phyloP scores from a whole-genome alignment of 2,797 vertebrate species.

The Coendou prehensilis region DNA sequence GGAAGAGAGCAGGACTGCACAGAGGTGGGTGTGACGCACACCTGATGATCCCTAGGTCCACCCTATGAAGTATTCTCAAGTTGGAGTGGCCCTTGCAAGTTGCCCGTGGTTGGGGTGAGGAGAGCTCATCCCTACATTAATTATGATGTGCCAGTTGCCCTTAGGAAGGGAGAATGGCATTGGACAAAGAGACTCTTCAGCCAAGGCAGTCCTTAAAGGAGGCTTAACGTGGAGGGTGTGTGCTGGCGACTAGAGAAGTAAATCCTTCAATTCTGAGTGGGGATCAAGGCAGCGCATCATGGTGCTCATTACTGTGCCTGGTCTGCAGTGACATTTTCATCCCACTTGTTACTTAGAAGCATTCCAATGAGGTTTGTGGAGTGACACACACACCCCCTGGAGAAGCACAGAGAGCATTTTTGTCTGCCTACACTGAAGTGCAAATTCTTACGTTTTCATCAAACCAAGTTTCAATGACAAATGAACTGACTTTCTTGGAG shows the following conservation, averaged over 20 bases:
- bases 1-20: neutral
- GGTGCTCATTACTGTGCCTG: neutral
- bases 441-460: conserved; percentile 33
- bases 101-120: neutral
- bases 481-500: neutral
- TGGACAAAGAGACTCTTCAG: neutral
- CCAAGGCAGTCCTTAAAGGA: neutral
- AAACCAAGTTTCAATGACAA: conserved; percentile 32
- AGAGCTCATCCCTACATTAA: neutral
- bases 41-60: neutral
- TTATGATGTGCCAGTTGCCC: neutral
- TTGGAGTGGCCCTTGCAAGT: neutral
- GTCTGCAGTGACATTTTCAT: neutral
- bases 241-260: neutral
- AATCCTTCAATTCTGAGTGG: neutral
- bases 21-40: neutral
- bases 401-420: neutral
- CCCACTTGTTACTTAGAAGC: neutral
- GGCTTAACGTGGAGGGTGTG: neutral
- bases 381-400: neutral
- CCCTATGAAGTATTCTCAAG: neutral
- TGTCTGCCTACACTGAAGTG: neutral
- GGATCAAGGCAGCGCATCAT: neutral
- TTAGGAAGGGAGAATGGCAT: neutral
- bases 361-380: neutral